Evolutionary conservation across 1,140 invertebrate genomes (phyloP).

Genomic region (Ceratoteleas bidentatus): DNA sequence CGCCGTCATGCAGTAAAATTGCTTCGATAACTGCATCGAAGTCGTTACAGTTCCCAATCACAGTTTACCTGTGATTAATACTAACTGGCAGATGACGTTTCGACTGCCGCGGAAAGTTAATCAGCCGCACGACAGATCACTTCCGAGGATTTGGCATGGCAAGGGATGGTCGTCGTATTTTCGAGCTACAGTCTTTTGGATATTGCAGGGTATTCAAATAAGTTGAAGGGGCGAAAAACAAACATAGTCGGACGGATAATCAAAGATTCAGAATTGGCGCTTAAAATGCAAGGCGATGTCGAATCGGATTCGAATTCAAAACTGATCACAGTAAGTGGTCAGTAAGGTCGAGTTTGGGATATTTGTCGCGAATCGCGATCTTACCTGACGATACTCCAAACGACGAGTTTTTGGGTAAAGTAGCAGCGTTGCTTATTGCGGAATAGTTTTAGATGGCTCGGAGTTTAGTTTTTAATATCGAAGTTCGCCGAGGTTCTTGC

Average conservation of each 20-base stretch:
- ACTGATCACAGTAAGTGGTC: too few species aligned
- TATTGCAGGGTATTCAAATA: neutral
- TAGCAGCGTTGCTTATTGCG: neutral
- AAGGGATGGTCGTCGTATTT: too few species aligned
- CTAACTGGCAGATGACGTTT: conserved; percentile 52
- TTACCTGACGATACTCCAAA: neutral
- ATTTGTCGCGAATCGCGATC: neutral
- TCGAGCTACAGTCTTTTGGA: neutral
- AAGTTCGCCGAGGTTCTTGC: conserved; percentile 18
- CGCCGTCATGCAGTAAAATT: conserved; percentile 60
- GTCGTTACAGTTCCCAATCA: conserved; percentile 57
- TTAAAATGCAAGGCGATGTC: too few species aligned
- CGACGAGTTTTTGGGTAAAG: neutral
- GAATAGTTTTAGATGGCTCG: conserved; percentile 23
- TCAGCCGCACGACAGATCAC: conserved; percentile 15
- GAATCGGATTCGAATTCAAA: too few species aligned
- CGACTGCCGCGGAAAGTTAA: conserved; percentile 56
- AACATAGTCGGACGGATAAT: too few species aligned
- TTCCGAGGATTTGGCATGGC: neutral
- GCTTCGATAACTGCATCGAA: conserved; percentile 57
- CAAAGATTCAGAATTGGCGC: too few species aligned
- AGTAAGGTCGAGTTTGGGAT: neutral
- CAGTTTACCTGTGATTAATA: conserved; percentile 54
- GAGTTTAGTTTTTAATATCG: conserved; percentile 36
- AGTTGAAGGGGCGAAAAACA: too few species aligned